phyloP scores from a whole-genome alignment of 2,888 invertebrate species.

The Tetrapedia diversipes region DNA sequence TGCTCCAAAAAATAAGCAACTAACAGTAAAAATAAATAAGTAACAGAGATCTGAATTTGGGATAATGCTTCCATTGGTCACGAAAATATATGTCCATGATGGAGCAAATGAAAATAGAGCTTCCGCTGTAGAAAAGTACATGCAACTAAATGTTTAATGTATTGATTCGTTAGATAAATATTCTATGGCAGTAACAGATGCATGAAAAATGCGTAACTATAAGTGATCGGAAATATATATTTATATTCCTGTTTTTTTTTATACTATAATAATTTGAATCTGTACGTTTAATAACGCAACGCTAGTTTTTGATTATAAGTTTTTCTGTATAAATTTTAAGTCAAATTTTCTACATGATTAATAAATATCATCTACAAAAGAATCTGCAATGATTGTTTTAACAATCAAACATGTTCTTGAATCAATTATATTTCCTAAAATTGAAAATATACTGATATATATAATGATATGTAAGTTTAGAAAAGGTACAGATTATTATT shows the following conservation, averaged over 20 bases:
- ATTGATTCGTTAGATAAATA: neutral
- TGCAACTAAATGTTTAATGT: conserved; percentile 19
- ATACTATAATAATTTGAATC: neutral
- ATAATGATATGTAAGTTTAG: neutral
- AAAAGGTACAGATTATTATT: neutral
- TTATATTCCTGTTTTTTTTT: neutral
- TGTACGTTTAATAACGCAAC: neutral
- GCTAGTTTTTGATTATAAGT: neutral
- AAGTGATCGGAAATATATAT: neutral
- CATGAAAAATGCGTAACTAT: neutral
- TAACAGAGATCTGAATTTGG: conserved; percentile 5
- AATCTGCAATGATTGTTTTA: neutral
- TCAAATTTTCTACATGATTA: conserved; percentile 5
- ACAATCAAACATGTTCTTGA: neutral
- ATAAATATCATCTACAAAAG: neutral
- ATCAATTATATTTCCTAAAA: neutral
- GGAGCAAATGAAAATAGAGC: conserved; percentile 54
- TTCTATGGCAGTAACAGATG: neutral
- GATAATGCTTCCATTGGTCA: conserved; percentile 64
- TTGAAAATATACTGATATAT: neutral
- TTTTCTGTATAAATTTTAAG: neutral
- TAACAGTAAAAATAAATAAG: neutral
- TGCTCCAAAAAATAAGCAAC: neutral
- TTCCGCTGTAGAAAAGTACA: neutral
- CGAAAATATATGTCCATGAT: conserved; percentile 60